Conservation (phyloP, 2,797 vertebrate species). For the Parauchenoglanis ngamensis region DNA sequence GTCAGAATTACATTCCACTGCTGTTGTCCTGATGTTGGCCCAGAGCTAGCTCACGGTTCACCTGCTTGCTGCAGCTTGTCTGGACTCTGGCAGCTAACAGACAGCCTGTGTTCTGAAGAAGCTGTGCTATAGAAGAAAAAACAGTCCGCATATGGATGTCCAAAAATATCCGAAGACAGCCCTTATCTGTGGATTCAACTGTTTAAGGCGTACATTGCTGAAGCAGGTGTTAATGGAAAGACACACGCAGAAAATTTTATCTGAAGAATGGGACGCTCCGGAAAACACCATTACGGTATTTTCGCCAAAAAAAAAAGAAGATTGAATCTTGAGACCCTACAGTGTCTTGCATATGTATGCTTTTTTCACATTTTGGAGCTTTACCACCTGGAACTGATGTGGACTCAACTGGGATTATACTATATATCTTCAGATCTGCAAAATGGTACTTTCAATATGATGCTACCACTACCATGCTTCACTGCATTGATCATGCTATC, state of each 20-base stretch:
- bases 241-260: not conserved
- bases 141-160: not conserved
- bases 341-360: not conserved
- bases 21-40: conserved; percentile 35
- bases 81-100: not conserved
- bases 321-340: not conserved
- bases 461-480: not conserved
- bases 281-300: not conserved
- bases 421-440: not conserved
- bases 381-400: not conserved
- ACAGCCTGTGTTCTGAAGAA: not conserved
- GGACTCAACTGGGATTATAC: not conserved
- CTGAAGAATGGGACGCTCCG: not conserved
- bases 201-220: not conserved
- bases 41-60: not conserved
- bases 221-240: not conserved
- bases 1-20: conserved; percentile 39
- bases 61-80: not conserved
- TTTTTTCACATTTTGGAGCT: not conserved
- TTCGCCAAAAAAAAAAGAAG: not conserved
- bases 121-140: not conserved
- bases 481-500: not conserved
- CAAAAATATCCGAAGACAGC: not conserved
- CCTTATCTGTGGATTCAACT: not conserved
- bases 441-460: not conserved